Evolutionary conservation across 2,888 invertebrate genomes (phyloP).

Genomic region (Catocala sponsa): DNA sequence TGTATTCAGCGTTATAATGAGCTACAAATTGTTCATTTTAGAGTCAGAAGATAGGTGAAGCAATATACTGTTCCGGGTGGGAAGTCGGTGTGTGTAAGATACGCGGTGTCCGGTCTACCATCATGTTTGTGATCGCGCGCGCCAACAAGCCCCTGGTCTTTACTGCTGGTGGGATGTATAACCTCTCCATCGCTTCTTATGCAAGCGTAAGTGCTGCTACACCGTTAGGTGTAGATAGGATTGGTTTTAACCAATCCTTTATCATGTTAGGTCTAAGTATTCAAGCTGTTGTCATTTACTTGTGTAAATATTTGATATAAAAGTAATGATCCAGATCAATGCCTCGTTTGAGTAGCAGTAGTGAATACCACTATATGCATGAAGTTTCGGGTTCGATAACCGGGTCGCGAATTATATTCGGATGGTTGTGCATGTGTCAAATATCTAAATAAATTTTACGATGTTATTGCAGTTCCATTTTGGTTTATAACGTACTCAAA

Average conservation of each 20-base stretch:
- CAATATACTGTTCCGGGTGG: conserved; percentile 78
- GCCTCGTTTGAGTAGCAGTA: too few species aligned
- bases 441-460: too few species aligned
- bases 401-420: too few species aligned
- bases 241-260: neutral
- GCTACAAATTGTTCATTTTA: conserved; percentile 39
- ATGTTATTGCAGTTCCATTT: too few species aligned
- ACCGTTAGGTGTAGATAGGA: too few species aligned
- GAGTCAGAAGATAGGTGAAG: conserved; percentile 69
- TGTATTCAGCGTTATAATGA: neutral
- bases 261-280: neutral
- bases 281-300: neutral
- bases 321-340: too few species aligned
- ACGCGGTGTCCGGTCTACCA: conserved; percentile 67
- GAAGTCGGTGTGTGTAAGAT: conserved; percentile 66
- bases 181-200: conserved; percentile 75
- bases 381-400: too few species aligned
- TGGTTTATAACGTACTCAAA: too few species aligned
- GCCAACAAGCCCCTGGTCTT: conserved; percentile 72
- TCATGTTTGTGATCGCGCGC: conserved; percentile 68
- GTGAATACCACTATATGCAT: too few species aligned
- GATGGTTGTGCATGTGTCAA: too few species aligned
- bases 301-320: too few species aligned
- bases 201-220: conserved; percentile 62
- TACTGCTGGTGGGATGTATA: conserved; percentile 79